These are phyloP conservation scores for Sebastes steindachneri DNA, from an alignment of 2,797 vertebrate genomes.

Conservation along the genomic window DNA sequence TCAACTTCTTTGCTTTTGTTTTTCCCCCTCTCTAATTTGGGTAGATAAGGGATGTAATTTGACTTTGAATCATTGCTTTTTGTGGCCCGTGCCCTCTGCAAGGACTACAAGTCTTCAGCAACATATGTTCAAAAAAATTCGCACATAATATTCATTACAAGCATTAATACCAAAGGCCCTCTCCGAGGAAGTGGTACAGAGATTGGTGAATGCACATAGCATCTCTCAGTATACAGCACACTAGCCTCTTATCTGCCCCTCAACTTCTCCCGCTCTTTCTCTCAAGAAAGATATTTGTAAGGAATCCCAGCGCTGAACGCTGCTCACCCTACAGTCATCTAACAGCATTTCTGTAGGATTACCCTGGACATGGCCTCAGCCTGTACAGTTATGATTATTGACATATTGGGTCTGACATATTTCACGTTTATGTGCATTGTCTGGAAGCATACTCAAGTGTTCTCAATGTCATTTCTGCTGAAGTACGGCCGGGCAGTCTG, in stretches of 20 bases:
- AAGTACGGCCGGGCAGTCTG: constrained; percentile 72
- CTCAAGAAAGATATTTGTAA: constrained; percentile 36
- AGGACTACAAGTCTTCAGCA: constrained; percentile 16
- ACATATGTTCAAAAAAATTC: constrained; percentile 41
- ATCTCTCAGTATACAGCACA: constrained; percentile 1
- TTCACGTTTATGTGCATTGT: constrained; percentile 85
- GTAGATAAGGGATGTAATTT: constrained; percentile 41
- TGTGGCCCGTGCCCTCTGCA: constrained; percentile 38
- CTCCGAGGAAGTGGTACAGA: constrained; percentile 9
- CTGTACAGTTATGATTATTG: constrained; percentile 83
- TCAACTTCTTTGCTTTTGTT: constrained; percentile 54
- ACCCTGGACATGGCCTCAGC: constrained; percentile 76
- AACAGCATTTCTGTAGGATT: constrained; percentile 72
- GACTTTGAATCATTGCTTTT: constrained; percentile 43
- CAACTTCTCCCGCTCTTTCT: constrained; percentile 30
- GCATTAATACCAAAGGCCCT: constrained; percentile 2
- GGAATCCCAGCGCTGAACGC: constrained; percentile 35
- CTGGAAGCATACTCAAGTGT: constrained; percentile 82
- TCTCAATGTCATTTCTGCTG: constrained; percentile 82
- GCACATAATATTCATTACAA: constrained; percentile 40
- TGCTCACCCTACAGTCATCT: constrained; percentile 55
- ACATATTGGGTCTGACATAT: constrained; percentile 82
- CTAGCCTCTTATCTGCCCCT: constrained; percentile 14
- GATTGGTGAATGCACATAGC: background rate
- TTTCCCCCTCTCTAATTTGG: constrained; percentile 35